Evolutionary conservation across 53 echinoderm and acorn worm species (phyloP), one percentile per base, ranked within the genome.

Genomic region (Zoroaster sp.): DNA sequence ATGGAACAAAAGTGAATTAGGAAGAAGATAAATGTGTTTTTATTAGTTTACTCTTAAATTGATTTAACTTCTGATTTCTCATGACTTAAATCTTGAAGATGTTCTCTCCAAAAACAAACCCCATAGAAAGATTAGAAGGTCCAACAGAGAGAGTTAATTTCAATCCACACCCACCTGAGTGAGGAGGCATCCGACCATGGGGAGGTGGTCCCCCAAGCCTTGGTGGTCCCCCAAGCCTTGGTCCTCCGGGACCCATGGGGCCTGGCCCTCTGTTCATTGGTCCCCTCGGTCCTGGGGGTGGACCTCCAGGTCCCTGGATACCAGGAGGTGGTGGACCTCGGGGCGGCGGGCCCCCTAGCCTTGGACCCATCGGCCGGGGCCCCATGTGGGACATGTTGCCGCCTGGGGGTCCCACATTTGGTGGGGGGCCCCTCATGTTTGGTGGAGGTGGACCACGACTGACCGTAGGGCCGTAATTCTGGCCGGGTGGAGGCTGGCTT

Each of bases 261-360:
- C 87, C 74, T 45, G 73, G 72, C 13, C 87, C 87, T 35, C 72
- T 72, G 21, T 71, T 51, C 31, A 54, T 71, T 6, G 83, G 83
- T 41, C 78, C 78, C 32, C 78, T 78, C 34, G 78, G 78, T 9
- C 54, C 78, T 51, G 35, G 35, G 15, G 77, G 77, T 65, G 89
- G 89, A 9, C 87, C 87, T 14, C 87, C 73, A 35, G 87, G 87
- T 32, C 87, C 87, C 21, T 73, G 87, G 36, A 46, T 72, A 23
- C 80, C 89, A 36, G 71, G 91, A n/a, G 92, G 88, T 12, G 94
- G 94, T 34, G 93, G 93, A n/a, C 87, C 86, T 66, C 89, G 86
- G 46, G 81, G 92, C 17, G 88, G 89, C 37, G 87, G 94, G 9
- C 91, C 91, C 23, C 89, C 78, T 67, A 82, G 34, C 30, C 40